Percentiles rank a stretch among this genome's conserved stretches.
Evolutionary conservation across 2,797 vertebrate species (phyloP).

Genomic region (Alca torda): DNA sequence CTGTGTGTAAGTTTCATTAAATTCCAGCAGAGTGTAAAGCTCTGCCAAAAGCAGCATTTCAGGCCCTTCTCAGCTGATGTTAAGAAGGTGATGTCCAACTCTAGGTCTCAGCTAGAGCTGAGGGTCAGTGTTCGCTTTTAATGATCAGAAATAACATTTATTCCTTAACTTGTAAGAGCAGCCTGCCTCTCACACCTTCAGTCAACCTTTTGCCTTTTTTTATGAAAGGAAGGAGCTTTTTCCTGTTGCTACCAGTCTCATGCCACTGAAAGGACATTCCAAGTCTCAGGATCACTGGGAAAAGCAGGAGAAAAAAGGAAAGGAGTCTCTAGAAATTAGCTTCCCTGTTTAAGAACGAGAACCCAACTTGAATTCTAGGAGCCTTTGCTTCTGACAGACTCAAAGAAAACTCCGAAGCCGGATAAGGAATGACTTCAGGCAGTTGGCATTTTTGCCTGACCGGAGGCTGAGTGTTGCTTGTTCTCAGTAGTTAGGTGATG

Average conservation of each 20-base stretch:
- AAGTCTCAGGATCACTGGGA: background rate
- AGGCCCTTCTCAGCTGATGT: background rate
- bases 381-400: background rate
- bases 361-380: background rate
- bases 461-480: background rate
- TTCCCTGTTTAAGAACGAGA: background rate
- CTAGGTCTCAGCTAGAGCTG: background rate
- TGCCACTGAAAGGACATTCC: constrained; percentile 17
- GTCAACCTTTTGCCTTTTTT: constrained; percentile 25
- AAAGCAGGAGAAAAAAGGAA: background rate
- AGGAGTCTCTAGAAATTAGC: background rate
- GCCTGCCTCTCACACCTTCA: background rate
- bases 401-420: background rate
- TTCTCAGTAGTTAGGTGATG: background rate
- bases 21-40: background rate
- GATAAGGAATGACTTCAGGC: background rate
- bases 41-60: background rate
- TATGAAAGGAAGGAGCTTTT: constrained; percentile 58
- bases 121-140: background rate
- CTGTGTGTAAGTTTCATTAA: background rate
- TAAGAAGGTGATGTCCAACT: background rate
- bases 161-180: background rate
- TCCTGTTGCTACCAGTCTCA: constrained; percentile 50
- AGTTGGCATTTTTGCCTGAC: background rate
- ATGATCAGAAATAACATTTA: background rate